Conservation (phyloP, 2,888 invertebrate genomes). For the Ypsolopha scabrella region DNA sequence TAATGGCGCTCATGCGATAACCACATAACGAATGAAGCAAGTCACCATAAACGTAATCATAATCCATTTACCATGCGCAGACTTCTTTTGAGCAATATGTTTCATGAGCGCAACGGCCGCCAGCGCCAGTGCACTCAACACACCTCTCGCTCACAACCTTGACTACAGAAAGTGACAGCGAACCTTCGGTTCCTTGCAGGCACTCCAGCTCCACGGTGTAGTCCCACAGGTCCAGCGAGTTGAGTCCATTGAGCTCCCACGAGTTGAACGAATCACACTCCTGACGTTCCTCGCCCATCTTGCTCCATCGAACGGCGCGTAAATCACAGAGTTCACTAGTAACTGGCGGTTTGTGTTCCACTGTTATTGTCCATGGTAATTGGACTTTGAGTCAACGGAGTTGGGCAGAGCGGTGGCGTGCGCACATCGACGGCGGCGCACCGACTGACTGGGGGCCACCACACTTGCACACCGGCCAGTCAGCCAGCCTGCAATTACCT, state of each 20-base stretch:
- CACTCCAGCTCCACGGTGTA: conserved; percentile 87
- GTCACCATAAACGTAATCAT: too few relatives aligned
- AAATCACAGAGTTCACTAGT: not conserved
- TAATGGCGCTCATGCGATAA: too few relatives aligned
- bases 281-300: conserved; percentile 59
- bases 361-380: not conserved
- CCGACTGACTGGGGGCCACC: conserved; percentile 27
- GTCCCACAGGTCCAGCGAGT: conserved; percentile 86
- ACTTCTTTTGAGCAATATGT: not conserved
- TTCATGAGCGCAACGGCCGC: not conserved
- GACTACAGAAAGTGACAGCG: conserved; percentile 22
- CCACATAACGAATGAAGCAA: too few relatives aligned
- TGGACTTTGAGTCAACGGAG: not conserved
- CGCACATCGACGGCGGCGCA: conserved; percentile 34
- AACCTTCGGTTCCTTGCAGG: conserved; percentile 82
- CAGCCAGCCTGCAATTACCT: not conserved
- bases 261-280: conserved; percentile 58
- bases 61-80: too few relatives aligned
- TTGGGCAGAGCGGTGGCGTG: conserved; percentile 21
- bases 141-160: conserved; percentile 10
- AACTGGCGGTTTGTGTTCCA: not conserved
- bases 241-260: conserved; percentile 70
- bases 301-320: conserved; percentile 16
- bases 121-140: not conserved
- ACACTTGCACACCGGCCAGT: conserved; percentile 5